Percentiles rank a stretch among this genome's conserved stretches.
Conservation (phyloP, 2,797 vertebrate species). For the Alectoris magna region DNA sequence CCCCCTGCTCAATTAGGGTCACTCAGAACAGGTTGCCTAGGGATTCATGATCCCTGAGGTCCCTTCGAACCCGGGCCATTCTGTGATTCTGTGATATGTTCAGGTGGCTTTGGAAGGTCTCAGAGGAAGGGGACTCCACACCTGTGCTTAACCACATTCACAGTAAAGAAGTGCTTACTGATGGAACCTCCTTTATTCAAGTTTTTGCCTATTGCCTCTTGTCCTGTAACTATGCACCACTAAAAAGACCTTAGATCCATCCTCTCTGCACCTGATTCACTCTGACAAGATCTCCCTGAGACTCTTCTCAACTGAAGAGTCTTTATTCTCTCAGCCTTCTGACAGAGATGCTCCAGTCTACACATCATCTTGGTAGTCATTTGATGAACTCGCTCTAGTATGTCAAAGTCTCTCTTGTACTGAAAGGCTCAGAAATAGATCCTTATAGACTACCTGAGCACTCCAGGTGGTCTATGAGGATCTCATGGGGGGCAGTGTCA, state of each 20-base stretch:
- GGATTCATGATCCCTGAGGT: no score
- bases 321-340: neutral
- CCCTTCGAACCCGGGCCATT: no score
- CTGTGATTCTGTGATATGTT: neutral
- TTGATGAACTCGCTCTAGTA: no score
- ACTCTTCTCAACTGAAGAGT: neutral
- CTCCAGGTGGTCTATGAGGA: neutral
- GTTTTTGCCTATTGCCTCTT: neutral
- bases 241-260: neutral
- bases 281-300: neutral
- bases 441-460: neutral
- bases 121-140: neutral
- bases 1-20: neutral
- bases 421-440: neutral
- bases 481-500: neutral
- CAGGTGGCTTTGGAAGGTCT: neutral
- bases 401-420: no score
- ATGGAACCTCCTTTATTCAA: neutral
- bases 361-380: neutral
- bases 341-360: neutral
- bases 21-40: neutral
- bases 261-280: neutral
- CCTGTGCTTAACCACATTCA: neutral
- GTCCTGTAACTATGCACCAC: neutral
- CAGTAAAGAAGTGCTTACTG: neutral